Evolutionary conservation across 1,140 invertebrate species (phyloP).

Genomic region (Zaprionus ornatus): DNA sequence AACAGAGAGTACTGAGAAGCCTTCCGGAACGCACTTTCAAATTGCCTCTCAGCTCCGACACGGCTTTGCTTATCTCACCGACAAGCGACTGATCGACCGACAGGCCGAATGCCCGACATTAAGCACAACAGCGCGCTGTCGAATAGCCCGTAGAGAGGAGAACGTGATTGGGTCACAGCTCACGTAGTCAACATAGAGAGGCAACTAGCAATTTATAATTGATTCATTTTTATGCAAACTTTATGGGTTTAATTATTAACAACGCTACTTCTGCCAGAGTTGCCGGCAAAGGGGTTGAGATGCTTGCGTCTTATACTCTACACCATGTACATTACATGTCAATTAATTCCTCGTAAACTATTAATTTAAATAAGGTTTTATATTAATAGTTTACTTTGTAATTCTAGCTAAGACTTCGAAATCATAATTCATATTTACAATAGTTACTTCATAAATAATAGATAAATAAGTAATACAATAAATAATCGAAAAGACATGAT

Average conservation of each 20-base stretch:
- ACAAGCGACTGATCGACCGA: background rate
- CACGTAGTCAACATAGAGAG: conserved; percentile 9
- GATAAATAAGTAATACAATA: too few relatives aligned
- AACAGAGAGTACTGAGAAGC: conserved; percentile 34
- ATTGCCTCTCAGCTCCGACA: conserved; percentile 16
- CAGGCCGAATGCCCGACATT: background rate
- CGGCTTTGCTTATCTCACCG: background rate
- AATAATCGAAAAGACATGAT: background rate
- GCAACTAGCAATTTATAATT: background rate
- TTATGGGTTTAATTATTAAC: conserved; percentile 11
- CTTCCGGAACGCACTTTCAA: conserved; percentile 62
- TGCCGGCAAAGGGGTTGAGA: background rate
- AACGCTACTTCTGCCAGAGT: background rate
- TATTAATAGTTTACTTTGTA: too few relatives aligned
- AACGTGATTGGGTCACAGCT: conserved; percentile 41
- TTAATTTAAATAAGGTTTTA: background rate
- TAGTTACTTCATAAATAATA: background rate
- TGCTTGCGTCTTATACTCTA: too few relatives aligned
- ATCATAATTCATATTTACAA: too few relatives aligned
- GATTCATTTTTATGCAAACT: conserved; percentile 5
- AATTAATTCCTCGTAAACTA: background rate
- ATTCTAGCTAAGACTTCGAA: background rate
- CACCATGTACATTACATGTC: background rate
- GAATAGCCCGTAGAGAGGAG: conserved; percentile 15
- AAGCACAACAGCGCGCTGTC: background rate